Evolutionary conservation across 1,140 invertebrate species (phyloP).

Genomic region (Cheumatopsyche charites): DNA sequence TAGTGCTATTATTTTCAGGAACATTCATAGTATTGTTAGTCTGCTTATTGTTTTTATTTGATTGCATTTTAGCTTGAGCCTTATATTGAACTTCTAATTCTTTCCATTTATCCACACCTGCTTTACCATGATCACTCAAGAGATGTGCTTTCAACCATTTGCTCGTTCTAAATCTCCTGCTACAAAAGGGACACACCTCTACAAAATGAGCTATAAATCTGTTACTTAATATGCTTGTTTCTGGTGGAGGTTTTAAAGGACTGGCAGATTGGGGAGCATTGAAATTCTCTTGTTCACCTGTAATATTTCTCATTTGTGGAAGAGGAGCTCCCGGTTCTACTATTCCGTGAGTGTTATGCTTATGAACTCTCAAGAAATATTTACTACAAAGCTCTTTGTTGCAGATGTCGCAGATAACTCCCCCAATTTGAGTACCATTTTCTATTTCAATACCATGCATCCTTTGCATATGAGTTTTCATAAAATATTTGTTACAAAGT

Average conservation of each 20-base stretch:
- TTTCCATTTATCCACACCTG: conserved; percentile 73
- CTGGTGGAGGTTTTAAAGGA: conserved; percentile 61
- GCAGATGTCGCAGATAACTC: conserved; percentile 95
- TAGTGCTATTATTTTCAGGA: conserved; percentile 56
- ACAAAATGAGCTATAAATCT: conserved; percentile 74
- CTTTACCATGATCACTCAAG: conserved; percentile 82
- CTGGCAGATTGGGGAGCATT: conserved; percentile 54
- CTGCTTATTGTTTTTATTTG: conserved; percentile 49
- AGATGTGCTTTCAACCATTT: conserved; percentile 92
- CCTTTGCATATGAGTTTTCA: conserved; percentile 99
- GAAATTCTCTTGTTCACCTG: conserved; percentile 45
- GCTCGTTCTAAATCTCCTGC: conserved; percentile 83
- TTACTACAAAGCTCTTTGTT: conserved; percentile 98
- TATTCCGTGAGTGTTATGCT: conserved; percentile 97
- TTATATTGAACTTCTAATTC: conserved; percentile 62
- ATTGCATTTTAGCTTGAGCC: conserved; percentile 50
- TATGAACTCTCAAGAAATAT: conserved; percentile 96
- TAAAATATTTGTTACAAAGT: conserved; percentile 99
- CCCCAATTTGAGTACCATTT: conserved; percentile 87
- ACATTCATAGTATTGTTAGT: conserved; percentile 40
- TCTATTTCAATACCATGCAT: conserved; percentile 98
- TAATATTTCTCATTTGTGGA: conserved; percentile 48
- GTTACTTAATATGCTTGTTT: conserved; percentile 64
- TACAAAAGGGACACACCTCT: conserved; percentile 86
- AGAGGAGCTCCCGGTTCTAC: conserved; percentile 68